phyloP scores from a whole-genome alignment of 2,888 invertebrate species.

The Aphrophora alni region DNA sequence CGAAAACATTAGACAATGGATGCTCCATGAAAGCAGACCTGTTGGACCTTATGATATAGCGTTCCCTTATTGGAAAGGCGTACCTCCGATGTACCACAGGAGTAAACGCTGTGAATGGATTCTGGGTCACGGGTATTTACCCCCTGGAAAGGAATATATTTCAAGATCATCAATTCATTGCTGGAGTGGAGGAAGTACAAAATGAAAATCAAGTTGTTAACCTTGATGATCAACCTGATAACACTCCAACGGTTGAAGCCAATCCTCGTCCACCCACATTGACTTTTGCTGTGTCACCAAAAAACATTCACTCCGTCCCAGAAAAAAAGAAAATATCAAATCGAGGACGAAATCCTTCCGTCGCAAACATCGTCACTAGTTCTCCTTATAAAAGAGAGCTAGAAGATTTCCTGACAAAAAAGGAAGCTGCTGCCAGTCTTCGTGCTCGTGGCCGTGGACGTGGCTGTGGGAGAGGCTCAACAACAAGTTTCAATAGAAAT shows the following conservation, averaged over 20 bases:
- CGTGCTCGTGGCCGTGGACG: neutral
- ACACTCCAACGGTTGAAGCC: no score
- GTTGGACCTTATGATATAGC: conserved; percentile 46
- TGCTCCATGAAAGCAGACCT: conserved; percentile 47
- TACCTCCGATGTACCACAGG: conserved; percentile 46
- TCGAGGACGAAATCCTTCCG: no score
- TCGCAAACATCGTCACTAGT: no score
- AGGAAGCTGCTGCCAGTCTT: no score
- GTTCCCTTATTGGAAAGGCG: neutral
- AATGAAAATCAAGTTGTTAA: neutral
- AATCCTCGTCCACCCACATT: no score
- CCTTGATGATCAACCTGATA: conserved; percentile 19
- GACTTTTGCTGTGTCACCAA: no score
- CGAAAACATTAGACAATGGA: conserved; percentile 51
- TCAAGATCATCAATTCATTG: conserved; percentile 21
- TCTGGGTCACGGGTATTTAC: conserved; percentile 49
- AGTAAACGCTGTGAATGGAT: conserved; percentile 46
- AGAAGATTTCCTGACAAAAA: no score
- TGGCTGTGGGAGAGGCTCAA: neutral
- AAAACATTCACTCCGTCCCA: no score
- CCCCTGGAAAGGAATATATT: conserved; percentile 51
- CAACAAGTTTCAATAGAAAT: no score
- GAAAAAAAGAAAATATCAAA: no score
- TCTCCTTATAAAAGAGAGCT: no score
- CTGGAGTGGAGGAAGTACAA: conserved; percentile 29